These are phyloP conservation scores for Caenorhabditis sinica DNA, from an alignment of 2,888 invertebrate genomes.

Conservation along the genomic window DNA sequence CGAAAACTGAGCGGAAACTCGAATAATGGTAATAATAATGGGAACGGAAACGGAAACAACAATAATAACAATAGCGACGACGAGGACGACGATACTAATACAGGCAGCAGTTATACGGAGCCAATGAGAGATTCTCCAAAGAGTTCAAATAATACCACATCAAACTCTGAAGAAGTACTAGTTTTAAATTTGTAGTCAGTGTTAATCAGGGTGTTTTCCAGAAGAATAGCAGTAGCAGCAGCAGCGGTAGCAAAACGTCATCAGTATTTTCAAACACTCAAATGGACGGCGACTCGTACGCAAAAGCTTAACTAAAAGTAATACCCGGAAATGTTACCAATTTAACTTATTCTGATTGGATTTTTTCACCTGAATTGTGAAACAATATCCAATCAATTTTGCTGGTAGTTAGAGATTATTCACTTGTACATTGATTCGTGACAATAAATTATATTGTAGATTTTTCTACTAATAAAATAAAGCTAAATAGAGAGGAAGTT, in stretches of 20 bases:
- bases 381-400: background rate
- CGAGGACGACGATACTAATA: constrained; percentile 46
- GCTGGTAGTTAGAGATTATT: constrained; percentile 55
- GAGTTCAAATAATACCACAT: constrained; percentile 25
- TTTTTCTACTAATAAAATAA: too few species aligned
- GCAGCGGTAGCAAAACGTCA: background rate
- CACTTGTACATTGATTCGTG: constrained; percentile 3
- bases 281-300: constrained; percentile 52
- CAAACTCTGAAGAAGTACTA: constrained; percentile 33
- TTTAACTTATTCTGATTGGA: constrained; percentile 50
- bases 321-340: constrained; percentile 9
- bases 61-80: constrained; percentile 38
- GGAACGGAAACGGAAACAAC: constrained; percentile 34
- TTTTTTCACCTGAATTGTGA: background rate
- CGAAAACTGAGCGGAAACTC: constrained; percentile 63
- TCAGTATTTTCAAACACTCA: constrained; percentile 43
- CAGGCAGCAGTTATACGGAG: constrained; percentile 55
- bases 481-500: too few species aligned
- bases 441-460: constrained; percentile 42
- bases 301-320: constrained; percentile 18
- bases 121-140: constrained; percentile 59
- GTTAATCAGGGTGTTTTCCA: background rate
- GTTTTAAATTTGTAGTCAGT: background rate
- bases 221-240: constrained; percentile 19
- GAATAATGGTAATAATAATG: constrained; percentile 33